These are phyloP conservation scores for Acrossocheilus fasciatus DNA, from an alignment of 2,797 vertebrate genomes.

Conservation along the genomic window DNA sequence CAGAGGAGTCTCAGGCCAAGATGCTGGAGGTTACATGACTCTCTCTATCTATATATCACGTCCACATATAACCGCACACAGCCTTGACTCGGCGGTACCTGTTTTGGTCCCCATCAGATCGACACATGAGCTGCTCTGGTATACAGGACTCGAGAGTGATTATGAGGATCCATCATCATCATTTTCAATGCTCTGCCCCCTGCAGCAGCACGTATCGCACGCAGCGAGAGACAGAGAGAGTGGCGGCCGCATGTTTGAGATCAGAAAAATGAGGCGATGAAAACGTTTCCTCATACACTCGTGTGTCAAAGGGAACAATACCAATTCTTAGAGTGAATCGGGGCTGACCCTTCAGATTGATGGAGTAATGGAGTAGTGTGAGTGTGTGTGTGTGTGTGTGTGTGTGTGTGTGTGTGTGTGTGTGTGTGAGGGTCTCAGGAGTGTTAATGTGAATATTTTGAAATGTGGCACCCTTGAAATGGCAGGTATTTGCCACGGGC, in stretches of 20 bases:
- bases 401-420: conserved; percentile 1
- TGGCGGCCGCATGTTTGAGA: neutral
- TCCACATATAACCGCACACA: neutral
- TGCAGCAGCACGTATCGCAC: neutral
- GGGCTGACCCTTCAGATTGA: conserved; percentile 31
- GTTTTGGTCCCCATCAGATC: neutral
- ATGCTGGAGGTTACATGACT: conserved; percentile 30
- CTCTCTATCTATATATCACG: neutral
- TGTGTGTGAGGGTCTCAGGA: conserved; percentile 33
- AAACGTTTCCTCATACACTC: neutral
- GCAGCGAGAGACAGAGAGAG: neutral
- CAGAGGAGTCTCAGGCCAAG: conserved; percentile 31
- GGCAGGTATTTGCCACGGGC: conserved; percentile 12
- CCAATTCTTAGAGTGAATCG: conserved; percentile 54
- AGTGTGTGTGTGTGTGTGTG: neutral
- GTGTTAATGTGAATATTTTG: neutral
- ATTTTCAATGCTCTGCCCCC: conserved; percentile 12
- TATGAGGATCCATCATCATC: conserved; percentile 31
- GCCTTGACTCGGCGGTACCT: neutral
- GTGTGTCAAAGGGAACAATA: conserved; percentile 55
- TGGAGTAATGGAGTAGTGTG: neutral
- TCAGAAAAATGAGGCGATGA: conserved; percentile 11
- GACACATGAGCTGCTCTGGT: conserved; percentile 18
- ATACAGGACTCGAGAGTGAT: conserved; percentile 61
- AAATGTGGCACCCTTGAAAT: conserved; percentile 20